Conservation (phyloP, 2,888 invertebrate species). For the Matsumyia berberina region DNA sequence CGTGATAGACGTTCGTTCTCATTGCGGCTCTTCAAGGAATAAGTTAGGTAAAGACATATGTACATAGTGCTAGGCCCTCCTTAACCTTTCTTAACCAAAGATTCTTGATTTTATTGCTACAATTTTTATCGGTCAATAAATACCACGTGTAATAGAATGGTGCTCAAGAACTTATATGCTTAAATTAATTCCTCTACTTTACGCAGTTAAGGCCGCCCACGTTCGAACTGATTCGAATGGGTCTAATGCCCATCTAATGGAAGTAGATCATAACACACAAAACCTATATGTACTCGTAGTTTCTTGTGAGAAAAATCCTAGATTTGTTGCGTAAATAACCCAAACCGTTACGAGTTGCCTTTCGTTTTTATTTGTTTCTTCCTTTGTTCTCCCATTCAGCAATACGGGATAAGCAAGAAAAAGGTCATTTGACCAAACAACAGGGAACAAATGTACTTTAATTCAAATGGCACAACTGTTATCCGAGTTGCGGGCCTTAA, state of each 20-base stretch:
- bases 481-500: not conserved
- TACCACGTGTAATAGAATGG: no score
- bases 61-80: no score
- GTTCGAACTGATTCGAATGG: not conserved
- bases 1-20: no score
- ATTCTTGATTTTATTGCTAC: no score
- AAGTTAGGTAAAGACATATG: no score
- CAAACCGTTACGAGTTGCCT: slow-evolving; percentile 10
- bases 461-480: slow-evolving; percentile 44
- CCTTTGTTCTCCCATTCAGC: not conserved
- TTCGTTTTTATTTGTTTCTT: slow-evolving; percentile 5
- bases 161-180: no score
- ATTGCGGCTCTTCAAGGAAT: no score
- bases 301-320: not conserved
- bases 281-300: not conserved
- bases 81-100: no score
- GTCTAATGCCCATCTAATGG: slow-evolving; percentile 8
- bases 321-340: slow-evolving; percentile 13
- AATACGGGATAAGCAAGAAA: not conserved
- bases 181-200: no score
- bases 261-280: slow-evolving; percentile 8
- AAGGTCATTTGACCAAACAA: slow-evolving; percentile 6
- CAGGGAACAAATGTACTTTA: slow-evolving; percentile 12
- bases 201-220: not conserved
- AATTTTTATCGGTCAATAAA: no score